phyloP scores from a whole-genome alignment of 2,888 invertebrate species.

The Anaspis maculata region DNA sequence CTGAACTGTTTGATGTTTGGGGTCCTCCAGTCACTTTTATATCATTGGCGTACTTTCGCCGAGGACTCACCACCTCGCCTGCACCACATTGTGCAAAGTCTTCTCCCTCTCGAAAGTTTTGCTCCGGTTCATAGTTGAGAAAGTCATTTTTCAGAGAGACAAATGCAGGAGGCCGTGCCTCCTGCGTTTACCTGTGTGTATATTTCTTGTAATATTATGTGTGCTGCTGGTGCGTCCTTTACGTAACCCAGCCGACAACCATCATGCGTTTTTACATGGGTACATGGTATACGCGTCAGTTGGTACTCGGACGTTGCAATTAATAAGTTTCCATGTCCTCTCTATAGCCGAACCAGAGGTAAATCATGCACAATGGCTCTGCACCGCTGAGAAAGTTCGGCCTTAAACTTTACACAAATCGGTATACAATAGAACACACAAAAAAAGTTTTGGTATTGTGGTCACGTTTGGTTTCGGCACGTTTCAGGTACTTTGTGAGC shows the following conservation, averaged over 20 bases:
- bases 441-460: too few relatives aligned
- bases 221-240: conserved; percentile 36
- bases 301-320: conserved; percentile 17
- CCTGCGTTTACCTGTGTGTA: too few relatives aligned
- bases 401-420: conserved; percentile 29
- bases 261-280: too few relatives aligned
- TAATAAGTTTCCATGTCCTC: conserved; percentile 1
- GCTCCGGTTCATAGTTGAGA: conserved; percentile 32
- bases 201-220: background rate
- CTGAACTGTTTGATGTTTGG: conserved; percentile 51
- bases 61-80: conserved; percentile 33
- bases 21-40: conserved; percentile 49
- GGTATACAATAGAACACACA: too few relatives aligned
- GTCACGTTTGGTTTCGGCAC: too few relatives aligned
- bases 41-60: conserved; percentile 49
- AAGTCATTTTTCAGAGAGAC: conserved; percentile 32
- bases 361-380: too few relatives aligned
- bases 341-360: background rate
- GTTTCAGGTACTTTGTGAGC: conserved; percentile 86
- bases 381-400: conserved; percentile 20
- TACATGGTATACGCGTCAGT: too few relatives aligned
- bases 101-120: conserved; percentile 28
- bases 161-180: conserved; percentile 20
- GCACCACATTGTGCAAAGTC: conserved; percentile 32
- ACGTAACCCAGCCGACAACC: too few relatives aligned